Conservation (phyloP, 2,888 invertebrate species). For the Drosophila buzzatii region DNA sequence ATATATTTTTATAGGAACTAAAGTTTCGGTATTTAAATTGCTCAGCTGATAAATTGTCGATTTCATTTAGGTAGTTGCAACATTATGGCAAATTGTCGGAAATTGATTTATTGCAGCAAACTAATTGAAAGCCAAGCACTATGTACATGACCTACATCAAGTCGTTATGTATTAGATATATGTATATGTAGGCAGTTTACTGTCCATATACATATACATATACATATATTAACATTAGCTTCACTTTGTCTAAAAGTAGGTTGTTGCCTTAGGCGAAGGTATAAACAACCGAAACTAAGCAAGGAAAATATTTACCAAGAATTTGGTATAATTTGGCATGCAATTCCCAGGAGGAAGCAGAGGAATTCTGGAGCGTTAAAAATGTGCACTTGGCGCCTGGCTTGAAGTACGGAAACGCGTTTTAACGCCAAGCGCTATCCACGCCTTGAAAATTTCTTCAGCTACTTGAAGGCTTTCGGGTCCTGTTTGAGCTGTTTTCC, state of each 20-base stretch:
- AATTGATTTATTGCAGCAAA: constrained; percentile 28
- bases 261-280: constrained; percentile 5
- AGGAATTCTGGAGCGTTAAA: constrained; percentile 24
- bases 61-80: constrained; percentile 31
- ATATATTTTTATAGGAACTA: not conserved
- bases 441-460: not conserved
- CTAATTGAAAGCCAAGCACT: constrained; percentile 27
- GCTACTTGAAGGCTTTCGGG: constrained; percentile 22
- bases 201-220: no score
- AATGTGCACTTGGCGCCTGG: constrained; percentile 60
- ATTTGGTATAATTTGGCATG: constrained; percentile 37
- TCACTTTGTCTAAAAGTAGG: not conserved
- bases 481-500: constrained; percentile 1
- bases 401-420: constrained; percentile 47
- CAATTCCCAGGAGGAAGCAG: constrained; percentile 5
- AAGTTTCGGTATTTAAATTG: constrained; percentile 48
- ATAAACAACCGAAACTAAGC: constrained; percentile 13
- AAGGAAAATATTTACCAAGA: constrained; percentile 47
- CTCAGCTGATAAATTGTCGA: constrained; percentile 38
- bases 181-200: not conserved
- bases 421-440: constrained; percentile 10
- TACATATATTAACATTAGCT: not conserved
- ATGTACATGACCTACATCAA: constrained; percentile 13
- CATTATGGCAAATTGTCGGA: constrained; percentile 17
- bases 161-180: not conserved